Conservation (phyloP, 2,797 vertebrate species). For the Chaetophractus vellerosus region DNA sequence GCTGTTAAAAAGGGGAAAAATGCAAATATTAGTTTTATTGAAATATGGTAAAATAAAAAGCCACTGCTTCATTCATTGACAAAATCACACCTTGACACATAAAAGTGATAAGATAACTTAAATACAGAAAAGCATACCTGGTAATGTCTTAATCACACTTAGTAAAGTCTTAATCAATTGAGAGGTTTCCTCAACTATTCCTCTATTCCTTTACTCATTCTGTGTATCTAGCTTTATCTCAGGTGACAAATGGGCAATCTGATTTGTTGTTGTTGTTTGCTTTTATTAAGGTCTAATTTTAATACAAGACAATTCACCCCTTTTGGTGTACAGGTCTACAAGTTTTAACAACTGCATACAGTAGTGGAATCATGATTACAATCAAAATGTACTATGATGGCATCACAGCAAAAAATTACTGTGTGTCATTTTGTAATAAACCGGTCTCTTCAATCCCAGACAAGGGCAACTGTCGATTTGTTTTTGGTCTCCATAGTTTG, state of each 20-base stretch:
- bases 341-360: background rate
- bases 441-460: background rate
- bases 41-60: conserved; percentile 44
- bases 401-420: background rate
- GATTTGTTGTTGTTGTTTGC: background rate
- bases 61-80: background rate
- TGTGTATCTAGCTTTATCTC: background rate
- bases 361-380: background rate
- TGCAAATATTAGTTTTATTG: background rate
- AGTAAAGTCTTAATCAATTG: background rate
- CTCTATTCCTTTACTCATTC: background rate
- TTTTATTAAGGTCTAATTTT: background rate
- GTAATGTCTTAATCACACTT: background rate
- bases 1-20: conserved; percentile 1
- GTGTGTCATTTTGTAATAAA: background rate
- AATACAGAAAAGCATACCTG: background rate
- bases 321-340: background rate
- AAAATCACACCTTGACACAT: background rate
- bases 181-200: conserved; percentile 19
- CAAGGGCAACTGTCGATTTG: background rate
- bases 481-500: background rate
- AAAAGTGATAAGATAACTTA: background rate
- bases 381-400: background rate
- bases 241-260: background rate
- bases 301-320: background rate